These are phyloP conservation scores for Sarotherodon lohbergeri DNA, from an alignment of 2,113 vertebrate genomes.

Conservation along the genomic window DNA sequence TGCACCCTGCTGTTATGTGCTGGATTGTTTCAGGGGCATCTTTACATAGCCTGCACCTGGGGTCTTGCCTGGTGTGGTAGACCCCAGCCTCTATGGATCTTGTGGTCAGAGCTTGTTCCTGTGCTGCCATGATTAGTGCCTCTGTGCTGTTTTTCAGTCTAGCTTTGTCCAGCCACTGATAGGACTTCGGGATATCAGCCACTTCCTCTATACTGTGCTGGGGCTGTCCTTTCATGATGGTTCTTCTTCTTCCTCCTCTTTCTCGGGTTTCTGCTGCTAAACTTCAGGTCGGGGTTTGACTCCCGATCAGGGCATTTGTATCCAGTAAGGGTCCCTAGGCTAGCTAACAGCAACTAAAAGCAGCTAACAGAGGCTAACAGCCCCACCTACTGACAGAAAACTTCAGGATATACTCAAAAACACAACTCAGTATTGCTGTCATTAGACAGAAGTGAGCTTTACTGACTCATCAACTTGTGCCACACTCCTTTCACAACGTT, in stretches of 20 bases:
- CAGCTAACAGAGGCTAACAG: not conserved
- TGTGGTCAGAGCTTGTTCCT: not conserved
- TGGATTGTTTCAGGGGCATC: not conserved
- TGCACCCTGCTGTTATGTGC: not conserved
- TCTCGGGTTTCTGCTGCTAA: not conserved
- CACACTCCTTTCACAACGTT: not conserved
- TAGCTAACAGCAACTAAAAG: not conserved
- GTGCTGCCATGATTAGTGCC: not conserved
- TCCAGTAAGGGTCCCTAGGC: not conserved
- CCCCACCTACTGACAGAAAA: not conserved
- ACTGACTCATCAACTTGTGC: not conserved
- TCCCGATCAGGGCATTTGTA: not conserved
- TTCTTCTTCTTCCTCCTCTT: not conserved
- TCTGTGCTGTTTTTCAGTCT: not conserved
- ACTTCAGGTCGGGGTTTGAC: not conserved
- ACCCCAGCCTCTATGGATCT: not conserved
- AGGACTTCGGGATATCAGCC: not conserved
- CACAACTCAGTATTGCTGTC: not conserved
- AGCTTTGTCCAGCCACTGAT: accelerated
- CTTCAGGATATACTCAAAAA: not conserved
- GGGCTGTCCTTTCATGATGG: not conserved
- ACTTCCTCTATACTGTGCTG: accelerated
- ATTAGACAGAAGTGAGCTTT: not conserved
- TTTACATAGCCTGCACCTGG: not conserved
- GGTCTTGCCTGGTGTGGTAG: no score